Conservation (phyloP, 1,140 invertebrate species). For the Choristoneura fumiferana region DNA sequence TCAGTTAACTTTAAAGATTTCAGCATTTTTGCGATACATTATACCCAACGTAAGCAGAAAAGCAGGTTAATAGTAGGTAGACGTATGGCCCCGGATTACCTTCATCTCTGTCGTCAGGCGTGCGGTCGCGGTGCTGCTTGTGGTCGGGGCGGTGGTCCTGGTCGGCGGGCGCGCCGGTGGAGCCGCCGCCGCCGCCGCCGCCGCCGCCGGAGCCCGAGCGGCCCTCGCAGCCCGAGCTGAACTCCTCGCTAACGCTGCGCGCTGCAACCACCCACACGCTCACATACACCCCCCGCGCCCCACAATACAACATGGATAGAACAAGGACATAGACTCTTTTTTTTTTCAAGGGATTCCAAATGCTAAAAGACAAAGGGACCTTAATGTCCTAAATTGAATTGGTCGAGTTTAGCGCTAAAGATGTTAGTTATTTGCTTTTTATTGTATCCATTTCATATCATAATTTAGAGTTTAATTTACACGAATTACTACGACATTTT, state of each 20-base stretch:
- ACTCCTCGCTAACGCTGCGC: conserved; percentile 74
- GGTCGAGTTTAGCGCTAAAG: too few relatives aligned
- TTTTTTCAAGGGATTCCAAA: neutral
- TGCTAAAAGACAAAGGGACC: neutral
- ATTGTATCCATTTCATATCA: conserved; percentile 17
- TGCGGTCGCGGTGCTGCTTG: conserved; percentile 81
- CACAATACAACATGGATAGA: conserved; percentile 23
- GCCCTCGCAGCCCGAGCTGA: conserved; percentile 74
- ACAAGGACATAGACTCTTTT: too few relatives aligned
- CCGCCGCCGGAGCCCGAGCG: conserved; percentile 70
- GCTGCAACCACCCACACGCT: conserved; percentile 65
- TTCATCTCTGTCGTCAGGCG: conserved; percentile 93
- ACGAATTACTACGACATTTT: conserved; percentile 10
- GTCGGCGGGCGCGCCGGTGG: conserved; percentile 66
- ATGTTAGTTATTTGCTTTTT: neutral
- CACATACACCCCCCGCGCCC: conserved; percentile 50
- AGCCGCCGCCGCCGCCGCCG: conserved; percentile 67
- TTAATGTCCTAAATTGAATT: too few relatives aligned
- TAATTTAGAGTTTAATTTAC: conserved; percentile 12
- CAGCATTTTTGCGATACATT: too few relatives aligned
- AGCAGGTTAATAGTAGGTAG: too few relatives aligned
- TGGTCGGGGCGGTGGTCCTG: conserved; percentile 72
- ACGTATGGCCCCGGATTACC: too few relatives aligned
- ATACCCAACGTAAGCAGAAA: too few relatives aligned
- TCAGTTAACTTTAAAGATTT: too few relatives aligned